Evolutionary conservation across 2,888 invertebrate genomes (phyloP).

Genomic region (Sarcophaga subvicina): DNA sequence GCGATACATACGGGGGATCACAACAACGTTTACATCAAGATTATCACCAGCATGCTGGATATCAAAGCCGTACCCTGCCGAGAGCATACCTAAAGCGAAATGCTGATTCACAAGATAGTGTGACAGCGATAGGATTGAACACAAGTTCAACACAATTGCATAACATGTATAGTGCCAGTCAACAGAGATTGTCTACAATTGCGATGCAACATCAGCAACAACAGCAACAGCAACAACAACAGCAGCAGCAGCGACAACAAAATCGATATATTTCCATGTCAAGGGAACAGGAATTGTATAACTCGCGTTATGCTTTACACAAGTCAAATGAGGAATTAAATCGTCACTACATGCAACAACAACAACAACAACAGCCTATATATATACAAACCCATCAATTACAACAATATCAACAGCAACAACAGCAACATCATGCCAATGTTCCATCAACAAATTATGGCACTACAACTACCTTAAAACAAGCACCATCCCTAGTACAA

Average conservation of each 20-base stretch:
- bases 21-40: slow-evolving; percentile 70
- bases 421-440: slow-evolving; percentile 50
- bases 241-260: slow-evolving; percentile 69
- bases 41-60: slow-evolving; percentile 69
- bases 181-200: slow-evolving; percentile 70
- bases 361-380: slow-evolving; percentile 47
- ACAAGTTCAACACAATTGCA: slow-evolving; percentile 71
- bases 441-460: slow-evolving; percentile 50
- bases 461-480: slow-evolving; percentile 60
- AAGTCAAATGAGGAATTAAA: slow-evolving; percentile 74
- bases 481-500: slow-evolving; percentile 74
- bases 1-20: slow-evolving; percentile 70
- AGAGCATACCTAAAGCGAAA: slow-evolving; percentile 79
- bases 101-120: slow-evolving; percentile 75
- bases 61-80: slow-evolving; percentile 80
- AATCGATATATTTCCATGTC: slow-evolving; percentile 71
- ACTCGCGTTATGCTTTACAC: slow-evolving; percentile 73
- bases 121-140: slow-evolving; percentile 61
- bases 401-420: slow-evolving; percentile 57
- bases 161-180: slow-evolving; percentile 72
- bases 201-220: slow-evolving; percentile 72
- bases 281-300: slow-evolving; percentile 71
- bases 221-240: slow-evolving; percentile 66
- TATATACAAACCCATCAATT: slow-evolving; percentile 60
- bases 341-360: slow-evolving; percentile 60